Percentiles rank a stretch among this genome's conserved stretches.
phyloP scores from a whole-genome alignment of 2,113 vertebrate genomes.

The Chlorocebus sabaeus region DNA sequence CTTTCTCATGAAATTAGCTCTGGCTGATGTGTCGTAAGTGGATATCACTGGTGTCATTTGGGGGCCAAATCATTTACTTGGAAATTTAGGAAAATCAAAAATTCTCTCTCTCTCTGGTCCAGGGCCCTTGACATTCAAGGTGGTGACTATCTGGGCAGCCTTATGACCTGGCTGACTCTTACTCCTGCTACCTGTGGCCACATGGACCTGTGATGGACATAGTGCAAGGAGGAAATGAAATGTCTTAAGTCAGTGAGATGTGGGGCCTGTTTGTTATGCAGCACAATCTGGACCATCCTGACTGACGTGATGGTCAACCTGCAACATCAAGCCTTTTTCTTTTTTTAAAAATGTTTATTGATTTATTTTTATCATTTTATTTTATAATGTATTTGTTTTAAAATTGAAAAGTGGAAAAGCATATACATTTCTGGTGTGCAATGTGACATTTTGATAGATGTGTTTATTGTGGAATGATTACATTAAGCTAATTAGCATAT shows the following conservation, averaged over 20 bases:
- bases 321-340: not conserved
- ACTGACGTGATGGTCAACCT: fast-evolving
- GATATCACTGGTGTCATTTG: no score
- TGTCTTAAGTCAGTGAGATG: no score
- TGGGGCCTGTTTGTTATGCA: not conserved
- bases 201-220: not conserved
- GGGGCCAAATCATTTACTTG: no score
- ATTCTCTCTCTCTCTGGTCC: not conserved
- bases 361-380: not conserved
- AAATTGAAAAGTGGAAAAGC: not conserved
- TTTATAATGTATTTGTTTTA: not conserved
- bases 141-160: not conserved
- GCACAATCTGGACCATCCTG: not conserved
- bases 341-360: not conserved
- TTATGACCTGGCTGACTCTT: not conserved
- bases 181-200: no score
- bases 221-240: not conserved
- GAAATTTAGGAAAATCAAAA: not conserved
- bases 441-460: fast-evolving
- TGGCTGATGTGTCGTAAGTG: not conserved
- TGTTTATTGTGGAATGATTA: not conserved
- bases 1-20: no score
- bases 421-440: not conserved
- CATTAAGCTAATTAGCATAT: not conserved
- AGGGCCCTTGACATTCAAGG: no score